These are phyloP conservation scores for Chiridota heheva DNA, from an alignment of 35 echinoderm and acorn worm species.

Conservation along the genomic window DNA sequence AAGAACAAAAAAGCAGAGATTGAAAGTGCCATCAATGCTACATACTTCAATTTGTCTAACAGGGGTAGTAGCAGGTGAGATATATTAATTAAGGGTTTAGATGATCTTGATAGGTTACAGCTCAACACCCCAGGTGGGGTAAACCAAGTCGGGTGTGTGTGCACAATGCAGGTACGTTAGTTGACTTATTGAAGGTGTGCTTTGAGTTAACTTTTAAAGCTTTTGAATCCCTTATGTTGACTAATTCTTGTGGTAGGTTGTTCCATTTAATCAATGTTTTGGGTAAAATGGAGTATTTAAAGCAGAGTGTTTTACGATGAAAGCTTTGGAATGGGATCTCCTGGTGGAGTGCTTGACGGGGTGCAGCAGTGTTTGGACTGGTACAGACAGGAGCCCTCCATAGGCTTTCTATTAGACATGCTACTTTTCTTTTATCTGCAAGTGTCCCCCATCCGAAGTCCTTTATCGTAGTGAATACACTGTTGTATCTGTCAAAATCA, in stretches of 20 bases:
- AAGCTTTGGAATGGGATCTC: too few species aligned
- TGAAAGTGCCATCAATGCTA: conserved; percentile 32
- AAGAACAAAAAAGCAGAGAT: conserved; percentile 63
- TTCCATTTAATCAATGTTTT: background rate
- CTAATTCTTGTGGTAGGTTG: too few species aligned
- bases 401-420: too few species aligned
- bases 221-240: background rate
- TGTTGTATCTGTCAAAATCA: too few species aligned
- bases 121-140: background rate
- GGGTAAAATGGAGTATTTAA: background rate
- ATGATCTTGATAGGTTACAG: background rate
- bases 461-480: too few species aligned
- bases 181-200: background rate
- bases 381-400: too few species aligned
- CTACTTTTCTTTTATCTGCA: too few species aligned
- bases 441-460: too few species aligned
- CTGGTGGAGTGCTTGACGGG: too few species aligned
- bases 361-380: too few species aligned
- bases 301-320: too few species aligned
- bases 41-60: conserved; percentile 56
- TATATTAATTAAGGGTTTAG: too few species aligned
- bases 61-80: conserved; percentile 73
- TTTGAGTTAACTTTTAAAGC: background rate
- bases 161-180: background rate
- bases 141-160: background rate